Evolutionary conservation across 2,113 vertebrate species (phyloP).

Genomic region (Nanorana parkeri): DNA sequence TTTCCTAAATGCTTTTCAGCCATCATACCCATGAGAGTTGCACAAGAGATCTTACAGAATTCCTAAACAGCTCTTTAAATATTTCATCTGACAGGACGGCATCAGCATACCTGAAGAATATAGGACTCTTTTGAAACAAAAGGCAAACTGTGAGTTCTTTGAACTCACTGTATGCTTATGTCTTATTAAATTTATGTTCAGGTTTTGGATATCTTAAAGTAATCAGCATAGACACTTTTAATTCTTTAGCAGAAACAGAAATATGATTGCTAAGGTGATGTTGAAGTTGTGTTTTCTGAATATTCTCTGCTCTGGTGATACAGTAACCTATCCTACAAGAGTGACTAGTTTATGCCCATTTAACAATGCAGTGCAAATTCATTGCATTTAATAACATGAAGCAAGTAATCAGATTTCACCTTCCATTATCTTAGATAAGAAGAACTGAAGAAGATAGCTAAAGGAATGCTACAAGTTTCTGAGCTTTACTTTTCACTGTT

Average conservation of each 20-base stretch:
- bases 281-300: too few species aligned
- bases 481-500: too few species aligned
- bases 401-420: too few species aligned
- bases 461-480: too few species aligned
- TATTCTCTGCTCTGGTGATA: too few species aligned
- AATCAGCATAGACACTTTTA: neutral
- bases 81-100: slow-evolving; percentile 6
- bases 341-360: too few species aligned
- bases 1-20: neutral
- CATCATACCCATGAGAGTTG: neutral
- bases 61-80: slow-evolving; percentile 6
- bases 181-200: neutral
- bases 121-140: slow-evolving; percentile 7
- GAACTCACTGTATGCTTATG: neutral
- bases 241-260: neutral
- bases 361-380: too few species aligned
- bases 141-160: slow-evolving; percentile 18
- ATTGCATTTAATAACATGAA: too few species aligned
- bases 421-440: too few species aligned
- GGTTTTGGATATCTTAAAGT: neutral
- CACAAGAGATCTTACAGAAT: slow-evolving; percentile 26
- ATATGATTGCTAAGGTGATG: too few species aligned
- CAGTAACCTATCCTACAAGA: too few species aligned
- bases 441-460: too few species aligned
- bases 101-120: neutral